These are phyloP conservation scores for Aegithalos caudatus DNA, from an alignment of 2,113 vertebrate species.

Conservation along the genomic window DNA sequence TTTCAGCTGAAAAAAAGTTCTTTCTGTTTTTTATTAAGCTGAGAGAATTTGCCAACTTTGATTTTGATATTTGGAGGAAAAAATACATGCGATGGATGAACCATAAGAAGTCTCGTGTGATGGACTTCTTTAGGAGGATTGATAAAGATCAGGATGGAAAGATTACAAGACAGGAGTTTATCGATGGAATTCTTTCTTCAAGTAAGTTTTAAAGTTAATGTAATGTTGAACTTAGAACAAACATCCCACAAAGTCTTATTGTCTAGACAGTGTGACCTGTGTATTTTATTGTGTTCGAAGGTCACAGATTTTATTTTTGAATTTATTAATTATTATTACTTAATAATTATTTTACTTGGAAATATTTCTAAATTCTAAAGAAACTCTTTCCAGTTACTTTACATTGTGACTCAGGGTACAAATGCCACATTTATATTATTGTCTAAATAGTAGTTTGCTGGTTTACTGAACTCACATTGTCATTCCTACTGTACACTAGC, in stretches of 20 bases:
- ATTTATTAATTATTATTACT: neutral
- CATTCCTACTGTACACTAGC: neutral
- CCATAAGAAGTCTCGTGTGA: slow-evolving; percentile 97
- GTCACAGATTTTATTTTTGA: neutral
- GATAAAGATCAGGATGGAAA: slow-evolving; percentile 99
- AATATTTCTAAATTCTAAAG: neutral
- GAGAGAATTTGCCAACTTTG: slow-evolving; percentile 97
- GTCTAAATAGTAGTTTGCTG: neutral
- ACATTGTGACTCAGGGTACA: neutral
- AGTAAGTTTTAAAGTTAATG: slow-evolving; percentile 77
- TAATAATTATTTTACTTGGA: neutral
- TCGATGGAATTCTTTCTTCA: slow-evolving; percentile 97
- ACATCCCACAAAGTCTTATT: neutral
- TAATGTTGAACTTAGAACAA: neutral
- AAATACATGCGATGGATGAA: slow-evolving; percentile 99
- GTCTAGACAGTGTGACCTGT: neutral
- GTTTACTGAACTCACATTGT: neutral
- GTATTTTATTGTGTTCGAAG: neutral
- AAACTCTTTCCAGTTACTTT: neutral
- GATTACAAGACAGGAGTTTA: slow-evolving; percentile 97
- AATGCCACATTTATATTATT: neutral
- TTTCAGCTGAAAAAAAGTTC: neutral
- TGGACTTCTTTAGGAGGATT: slow-evolving; percentile 98
- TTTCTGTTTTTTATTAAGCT: slow-evolving; percentile 72
- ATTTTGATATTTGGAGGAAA: slow-evolving; percentile 98